A percentile compares a stretch with the other conserved stretches of the same genome.
These are phyloP conservation scores for Scleropages formosus DNA, from an alignment of 2,797 vertebrate genomes.

Conservation along the genomic window DNA sequence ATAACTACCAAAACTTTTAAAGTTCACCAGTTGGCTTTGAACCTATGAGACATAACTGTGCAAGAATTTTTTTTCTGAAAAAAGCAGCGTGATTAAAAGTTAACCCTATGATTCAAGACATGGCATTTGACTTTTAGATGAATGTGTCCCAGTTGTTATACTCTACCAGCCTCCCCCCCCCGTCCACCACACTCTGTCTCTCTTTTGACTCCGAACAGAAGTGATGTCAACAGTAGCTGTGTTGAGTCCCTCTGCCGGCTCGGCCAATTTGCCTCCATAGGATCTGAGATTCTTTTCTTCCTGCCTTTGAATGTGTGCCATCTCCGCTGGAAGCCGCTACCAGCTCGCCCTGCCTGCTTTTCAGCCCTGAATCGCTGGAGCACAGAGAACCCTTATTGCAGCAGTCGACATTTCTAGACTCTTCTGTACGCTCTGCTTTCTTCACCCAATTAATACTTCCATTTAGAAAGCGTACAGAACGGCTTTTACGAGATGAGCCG, in stretches of 20 bases:
- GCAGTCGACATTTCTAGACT: neutral
- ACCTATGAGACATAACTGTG: neutral
- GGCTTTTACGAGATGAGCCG: neutral
- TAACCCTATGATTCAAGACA: neutral
- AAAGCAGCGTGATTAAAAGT: neutral
- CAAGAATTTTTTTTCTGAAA: constrained; percentile 13
- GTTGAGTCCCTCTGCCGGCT: neutral
- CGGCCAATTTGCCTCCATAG: constrained; percentile 15
- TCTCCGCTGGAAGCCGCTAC: neutral
- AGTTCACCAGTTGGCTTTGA: neutral
- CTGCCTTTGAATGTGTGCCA: constrained; percentile 4
- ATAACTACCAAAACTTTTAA: neutral
- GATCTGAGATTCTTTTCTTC: neutral
- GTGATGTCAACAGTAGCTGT: neutral
- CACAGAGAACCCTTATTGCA: neutral
- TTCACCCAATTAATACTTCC: constrained; percentile 17
- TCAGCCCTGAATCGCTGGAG: neutral
- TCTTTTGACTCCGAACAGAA: neutral
- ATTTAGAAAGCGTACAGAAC: neutral
- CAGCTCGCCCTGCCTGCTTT: neutral
- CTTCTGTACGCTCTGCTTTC: neutral
- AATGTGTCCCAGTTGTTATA: neutral
- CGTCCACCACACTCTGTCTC: neutral
- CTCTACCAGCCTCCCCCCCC: neutral
- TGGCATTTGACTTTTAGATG: neutral